Base-by-base conservation (phyloP, 2,888 invertebrate genomes). In the Orthosia gracilis region DNA sequence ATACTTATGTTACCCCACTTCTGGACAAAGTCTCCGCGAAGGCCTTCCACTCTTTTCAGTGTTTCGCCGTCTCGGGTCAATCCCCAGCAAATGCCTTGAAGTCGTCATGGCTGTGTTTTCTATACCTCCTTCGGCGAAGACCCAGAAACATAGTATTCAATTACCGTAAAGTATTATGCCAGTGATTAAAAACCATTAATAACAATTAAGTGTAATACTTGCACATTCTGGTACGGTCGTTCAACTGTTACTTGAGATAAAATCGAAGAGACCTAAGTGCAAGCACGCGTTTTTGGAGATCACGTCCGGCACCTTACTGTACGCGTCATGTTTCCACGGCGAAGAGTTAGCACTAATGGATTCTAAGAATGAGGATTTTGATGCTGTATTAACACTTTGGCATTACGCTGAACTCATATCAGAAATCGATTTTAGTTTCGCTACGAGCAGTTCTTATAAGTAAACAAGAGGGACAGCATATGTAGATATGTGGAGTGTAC, bases 161-260 rank as follows among this genome's bases (percentile, higher is more conserved):
- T 79, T 70, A 70, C 57, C 31, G 31, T 57, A 66, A 52, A 62
- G 17, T 49, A 75, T 81, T 58, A 47, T 64, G 52, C 23, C 26
- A 67, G 55, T 72, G 77, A 80, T 81, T 77, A 72, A 81, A 64
- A 57, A 49, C 62, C 68, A 76, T 76, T 66, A 72, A 81, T 72
- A 57, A 49, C 62, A 72, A 76, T 76, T 62, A 12, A 72, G 61
- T 72, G 55, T 81, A n/a, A 54, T 73, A 73, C 45, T 77, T 77
- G 82, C 72, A 76, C 80, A 77, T 80, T 81, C 77, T 62, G 23
- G 15, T 18, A 15, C 57, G 82, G 82, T 77, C 68, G n/a, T 72
- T 80, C 57, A 80, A 67, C 82, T 18, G 47, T 72, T 82, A 65
- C 77, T 62, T 68, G 65, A 77, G 80, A 80, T 80, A 65, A 68